Conservation (phyloP, 2,888 invertebrate genomes). For the Blastobasis lacticolella region DNA sequence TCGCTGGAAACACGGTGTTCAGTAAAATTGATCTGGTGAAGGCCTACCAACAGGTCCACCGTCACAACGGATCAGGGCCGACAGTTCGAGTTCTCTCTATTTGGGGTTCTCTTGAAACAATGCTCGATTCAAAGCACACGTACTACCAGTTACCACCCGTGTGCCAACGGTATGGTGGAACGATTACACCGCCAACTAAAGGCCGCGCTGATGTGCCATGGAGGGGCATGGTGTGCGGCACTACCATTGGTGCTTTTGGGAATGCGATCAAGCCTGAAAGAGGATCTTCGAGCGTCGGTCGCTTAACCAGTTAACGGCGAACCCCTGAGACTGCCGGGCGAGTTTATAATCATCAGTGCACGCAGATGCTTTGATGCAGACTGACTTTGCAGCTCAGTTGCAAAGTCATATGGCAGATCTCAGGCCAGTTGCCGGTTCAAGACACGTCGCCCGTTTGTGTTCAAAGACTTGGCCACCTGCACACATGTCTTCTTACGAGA, state of each 20-base stretch:
- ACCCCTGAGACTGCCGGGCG: slow-evolving; percentile 11
- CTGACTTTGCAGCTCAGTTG: no score
- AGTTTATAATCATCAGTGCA: no score
- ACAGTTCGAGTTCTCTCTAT: slow-evolving; percentile 26
- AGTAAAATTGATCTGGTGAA: no score
- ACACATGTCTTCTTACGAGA: no score
- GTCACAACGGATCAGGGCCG: slow-evolving; percentile 19
- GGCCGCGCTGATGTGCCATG: slow-evolving; percentile 26
- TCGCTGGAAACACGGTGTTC: no score
- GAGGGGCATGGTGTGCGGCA: slow-evolving; percentile 11
- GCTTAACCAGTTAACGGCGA: slow-evolving; percentile 20
- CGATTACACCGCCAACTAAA: slow-evolving; percentile 14
- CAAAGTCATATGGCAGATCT: no score
- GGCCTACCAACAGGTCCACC: no score
- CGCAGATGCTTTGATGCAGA: no score
- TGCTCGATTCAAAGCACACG: slow-evolving; percentile 7
- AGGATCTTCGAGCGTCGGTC: slow-evolving; percentile 9
- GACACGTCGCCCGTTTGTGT: no score
- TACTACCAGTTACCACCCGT: no score
- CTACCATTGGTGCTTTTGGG: slow-evolving; percentile 15
- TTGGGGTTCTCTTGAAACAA: slow-evolving; percentile 9
- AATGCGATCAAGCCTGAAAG: slow-evolving; percentile 15
- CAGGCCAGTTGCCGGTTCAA: no score
- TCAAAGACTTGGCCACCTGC: no score
- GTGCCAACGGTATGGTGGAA: slow-evolving; percentile 19